phyloP scores from a whole-genome alignment of 2,797 vertebrate species.

The Crenichthys baileyi region DNA sequence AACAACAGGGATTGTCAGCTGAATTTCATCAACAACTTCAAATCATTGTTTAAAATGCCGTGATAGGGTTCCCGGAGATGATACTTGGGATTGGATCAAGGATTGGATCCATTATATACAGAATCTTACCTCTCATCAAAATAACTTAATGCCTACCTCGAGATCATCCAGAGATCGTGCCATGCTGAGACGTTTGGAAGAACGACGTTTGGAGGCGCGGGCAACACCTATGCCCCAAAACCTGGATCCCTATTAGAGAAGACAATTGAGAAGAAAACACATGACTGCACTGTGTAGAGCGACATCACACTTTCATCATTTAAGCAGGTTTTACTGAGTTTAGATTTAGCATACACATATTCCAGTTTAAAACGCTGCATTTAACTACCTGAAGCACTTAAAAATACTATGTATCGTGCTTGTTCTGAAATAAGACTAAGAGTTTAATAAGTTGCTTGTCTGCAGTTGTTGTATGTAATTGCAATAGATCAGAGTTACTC shows the following conservation, averaged over 20 bases:
- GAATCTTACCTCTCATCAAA: neutral
- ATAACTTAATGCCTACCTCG: slow-evolving; percentile 82
- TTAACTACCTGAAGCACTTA: neutral
- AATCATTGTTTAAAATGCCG: neutral
- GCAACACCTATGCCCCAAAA: slow-evolving; percentile 81
- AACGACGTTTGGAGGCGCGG: slow-evolving; percentile 85
- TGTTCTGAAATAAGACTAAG: too few species aligned
- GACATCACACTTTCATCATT: neutral
- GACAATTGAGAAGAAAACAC: neutral
- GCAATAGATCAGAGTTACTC: neutral
- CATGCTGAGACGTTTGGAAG: slow-evolving; percentile 89
- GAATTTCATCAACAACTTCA: neutral
- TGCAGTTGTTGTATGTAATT: neutral
- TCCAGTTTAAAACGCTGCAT: neutral
- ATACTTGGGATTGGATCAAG: neutral
- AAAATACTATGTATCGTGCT: neutral
- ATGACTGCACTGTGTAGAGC: neutral
- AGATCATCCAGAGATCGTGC: slow-evolving; percentile 95
- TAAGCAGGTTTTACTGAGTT: neutral
- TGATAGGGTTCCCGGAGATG: neutral
- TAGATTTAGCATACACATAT: too few species aligned
- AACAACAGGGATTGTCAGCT: neutral
- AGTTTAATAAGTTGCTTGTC: neutral
- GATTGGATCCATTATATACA: neutral
- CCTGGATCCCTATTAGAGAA: slow-evolving; percentile 78